These are phyloP conservation scores for Erinaceus europaeus DNA, from an alignment of 2,113 vertebrate species.

Conservation along the genomic window DNA sequence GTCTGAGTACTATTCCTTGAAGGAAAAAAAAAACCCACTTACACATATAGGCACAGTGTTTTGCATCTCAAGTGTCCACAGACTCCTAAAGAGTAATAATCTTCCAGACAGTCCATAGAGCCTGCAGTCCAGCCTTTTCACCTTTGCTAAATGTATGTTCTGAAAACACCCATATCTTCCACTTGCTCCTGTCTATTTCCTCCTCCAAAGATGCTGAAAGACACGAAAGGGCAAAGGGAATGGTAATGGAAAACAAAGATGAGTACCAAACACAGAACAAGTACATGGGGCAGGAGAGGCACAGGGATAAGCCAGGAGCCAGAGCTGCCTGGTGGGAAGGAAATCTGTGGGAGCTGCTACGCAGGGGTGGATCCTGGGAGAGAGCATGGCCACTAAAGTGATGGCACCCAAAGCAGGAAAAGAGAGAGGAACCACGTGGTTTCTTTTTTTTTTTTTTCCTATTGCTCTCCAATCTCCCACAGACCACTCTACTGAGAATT, in stretches of 20 bases:
- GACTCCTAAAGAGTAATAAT: background rate
- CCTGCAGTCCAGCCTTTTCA: background rate
- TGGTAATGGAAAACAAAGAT: background rate
- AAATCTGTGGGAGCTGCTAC: background rate
- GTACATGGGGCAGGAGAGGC: too few species aligned
- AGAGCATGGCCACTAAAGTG: fast-evolving
- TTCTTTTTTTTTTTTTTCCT: background rate
- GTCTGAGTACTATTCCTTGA: background rate
- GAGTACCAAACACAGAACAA: background rate
- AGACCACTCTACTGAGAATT: background rate
- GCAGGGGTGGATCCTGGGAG: background rate
- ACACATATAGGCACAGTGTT: background rate
- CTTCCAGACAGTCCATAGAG: background rate
- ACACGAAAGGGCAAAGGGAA: background rate
- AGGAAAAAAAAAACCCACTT: background rate
- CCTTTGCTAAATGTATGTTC: background rate
- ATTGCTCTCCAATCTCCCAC: background rate
- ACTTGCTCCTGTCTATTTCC: background rate
- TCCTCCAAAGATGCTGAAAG: background rate
- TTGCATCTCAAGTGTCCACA: background rate
- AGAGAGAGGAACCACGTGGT: too few species aligned
- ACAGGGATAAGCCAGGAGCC: background rate
- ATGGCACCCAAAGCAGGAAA: background rate
- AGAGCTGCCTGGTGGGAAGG: background rate
- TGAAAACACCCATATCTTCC: background rate